These are phyloP conservation scores for Ardeotis arabs DNA, from an alignment of 2,113 vertebrate species.

Conservation along the genomic window DNA sequence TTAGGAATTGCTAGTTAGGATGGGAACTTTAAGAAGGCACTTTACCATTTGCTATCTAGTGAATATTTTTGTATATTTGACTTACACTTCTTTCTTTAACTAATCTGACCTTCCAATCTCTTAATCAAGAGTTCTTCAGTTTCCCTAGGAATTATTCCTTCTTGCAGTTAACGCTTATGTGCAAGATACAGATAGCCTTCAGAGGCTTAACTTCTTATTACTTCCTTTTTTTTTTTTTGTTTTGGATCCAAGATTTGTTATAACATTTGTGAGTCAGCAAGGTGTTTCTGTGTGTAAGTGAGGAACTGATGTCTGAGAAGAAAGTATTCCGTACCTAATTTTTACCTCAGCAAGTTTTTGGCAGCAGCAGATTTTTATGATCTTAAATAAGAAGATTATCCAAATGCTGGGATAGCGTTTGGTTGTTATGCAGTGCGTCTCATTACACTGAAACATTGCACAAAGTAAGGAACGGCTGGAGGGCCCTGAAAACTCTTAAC, in stretches of 20 bases:
- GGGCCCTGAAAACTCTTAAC: background rate
- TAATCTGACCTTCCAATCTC: background rate
- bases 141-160: background rate
- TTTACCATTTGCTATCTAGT: background rate
- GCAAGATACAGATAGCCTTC: background rate
- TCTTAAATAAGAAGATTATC: background rate
- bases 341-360: background rate
- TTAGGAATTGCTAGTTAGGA: background rate
- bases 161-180: background rate
- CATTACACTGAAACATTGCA: background rate
- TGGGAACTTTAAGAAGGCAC: background rate
- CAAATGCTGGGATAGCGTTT: background rate
- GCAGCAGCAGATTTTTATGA: background rate
- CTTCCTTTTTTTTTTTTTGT: background rate
- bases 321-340: background rate
- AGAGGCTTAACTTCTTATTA: background rate
- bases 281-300: background rate
- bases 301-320: background rate
- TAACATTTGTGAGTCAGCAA: background rate
- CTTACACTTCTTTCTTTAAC: background rate
- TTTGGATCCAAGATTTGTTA: background rate
- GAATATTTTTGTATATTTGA: background rate
- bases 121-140: background rate
- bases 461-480: background rate
- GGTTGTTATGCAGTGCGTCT: background rate